Base-by-base conservation (phyloP, 2,113 vertebrate genomes). In the Cisticola juncidis region DNA sequence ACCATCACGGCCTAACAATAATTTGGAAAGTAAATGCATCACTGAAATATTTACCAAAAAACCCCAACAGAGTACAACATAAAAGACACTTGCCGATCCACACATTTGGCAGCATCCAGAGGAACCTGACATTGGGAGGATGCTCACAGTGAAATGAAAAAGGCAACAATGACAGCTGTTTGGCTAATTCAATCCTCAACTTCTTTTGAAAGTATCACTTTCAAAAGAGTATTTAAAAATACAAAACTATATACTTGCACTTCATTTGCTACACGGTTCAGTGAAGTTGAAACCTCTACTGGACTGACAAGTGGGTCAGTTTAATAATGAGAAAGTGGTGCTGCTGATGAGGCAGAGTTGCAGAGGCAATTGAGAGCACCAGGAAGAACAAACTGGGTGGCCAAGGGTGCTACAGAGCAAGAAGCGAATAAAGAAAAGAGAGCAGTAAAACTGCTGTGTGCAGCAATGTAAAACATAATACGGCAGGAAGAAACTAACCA, bases 381-480 rank as follows among this genome's bases (percentile, higher is more conserved):
- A 5, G 16, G 16, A 42, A 44, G 33, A 47, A 35, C 17, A 38
- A 62, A 58, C 26, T 1, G 38, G 5, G 25, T 25, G 51, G 33
- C 21, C 31, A 25, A 19, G 8, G 1, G 14, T 11, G 40, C 5
- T 44, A 56, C 47, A 31, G 20, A 35, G 29, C 5, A 33, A 60
- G 23, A 45, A 18, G 3, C 0, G 6, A 58, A 29, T 25, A 17
- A 14, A 38, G 6, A n/a, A 26, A 38, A 16, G 2, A 24, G 3
- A 74, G 69, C 3, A 82, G 60, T 33, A 40, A 71, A 24, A 48
- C 13, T 24, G 47, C 22, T 14, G 36, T 24, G 9, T 12, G 21
- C 76, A 90, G 76, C 62, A 33, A 50, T 0, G 17, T 14, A 42
- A 42, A 66, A 23, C 36, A 26, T 19, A 28, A 19, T 1, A 14